Evolutionary conservation across 1,140 invertebrate genomes (phyloP).

Genomic region (Drosophila varians): DNA sequence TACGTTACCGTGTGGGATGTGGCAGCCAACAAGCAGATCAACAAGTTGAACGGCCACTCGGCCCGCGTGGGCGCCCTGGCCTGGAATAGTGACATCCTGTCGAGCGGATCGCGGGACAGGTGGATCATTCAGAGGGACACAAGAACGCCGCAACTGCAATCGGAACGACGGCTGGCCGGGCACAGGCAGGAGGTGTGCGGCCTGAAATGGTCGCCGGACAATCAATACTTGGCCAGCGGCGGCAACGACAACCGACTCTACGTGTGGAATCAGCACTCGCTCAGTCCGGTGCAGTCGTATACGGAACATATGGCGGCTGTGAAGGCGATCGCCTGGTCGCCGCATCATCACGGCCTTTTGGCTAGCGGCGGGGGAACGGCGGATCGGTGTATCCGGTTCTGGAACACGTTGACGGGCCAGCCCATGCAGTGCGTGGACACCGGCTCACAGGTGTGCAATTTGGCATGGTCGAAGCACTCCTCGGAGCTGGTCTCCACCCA

Average conservation of each 20-base stretch:
- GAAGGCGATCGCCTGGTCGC: constrained; percentile 99
- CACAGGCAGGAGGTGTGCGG: constrained; percentile 99
- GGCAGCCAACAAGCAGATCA: constrained; percentile 95
- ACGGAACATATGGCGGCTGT: constrained; percentile 99
- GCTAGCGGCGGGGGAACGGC: constrained; percentile 99
- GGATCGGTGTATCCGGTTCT: constrained; percentile 98
- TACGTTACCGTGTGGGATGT: constrained; percentile 99
- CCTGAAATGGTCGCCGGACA: constrained; percentile 99
- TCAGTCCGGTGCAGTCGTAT: constrained; percentile 96
- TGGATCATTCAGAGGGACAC: constrained; percentile 98
- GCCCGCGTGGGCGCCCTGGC: constrained; percentile 97
- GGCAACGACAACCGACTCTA: constrained; percentile 99
- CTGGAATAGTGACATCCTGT: constrained; percentile 99
- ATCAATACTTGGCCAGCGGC: constrained; percentile 98
- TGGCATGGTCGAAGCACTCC: constrained; percentile 99
- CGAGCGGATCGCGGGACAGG: constrained; percentile 97
- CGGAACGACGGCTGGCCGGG: constrained; percentile 92
- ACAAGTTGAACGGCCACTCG: constrained; percentile 95
- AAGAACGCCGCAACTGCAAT: constrained; percentile 91
- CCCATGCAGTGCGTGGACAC: constrained; percentile 99
- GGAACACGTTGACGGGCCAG: constrained; percentile 99
- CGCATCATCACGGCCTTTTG: constrained; percentile 98
- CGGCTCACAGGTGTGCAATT: constrained; percentile 98
- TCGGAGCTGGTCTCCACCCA: constrained; percentile 99
- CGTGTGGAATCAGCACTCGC: constrained; percentile 97